These are phyloP conservation scores for Heliconius sara DNA, from an alignment of 2,888 invertebrate genomes.

Conservation along the genomic window DNA sequence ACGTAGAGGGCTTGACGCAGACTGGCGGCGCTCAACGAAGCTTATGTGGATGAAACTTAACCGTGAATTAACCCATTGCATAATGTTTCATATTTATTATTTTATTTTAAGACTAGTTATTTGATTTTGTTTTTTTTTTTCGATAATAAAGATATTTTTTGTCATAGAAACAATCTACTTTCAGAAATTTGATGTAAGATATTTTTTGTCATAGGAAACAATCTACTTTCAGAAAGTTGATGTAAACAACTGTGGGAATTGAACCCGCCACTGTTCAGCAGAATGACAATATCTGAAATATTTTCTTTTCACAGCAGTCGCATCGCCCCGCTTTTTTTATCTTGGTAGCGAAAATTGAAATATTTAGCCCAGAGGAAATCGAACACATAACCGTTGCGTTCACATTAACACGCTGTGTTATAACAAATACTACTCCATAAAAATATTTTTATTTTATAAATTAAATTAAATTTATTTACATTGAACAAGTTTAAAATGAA, in stretches of 20 bases:
- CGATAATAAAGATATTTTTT: not conserved
- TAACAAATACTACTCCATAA: not conserved
- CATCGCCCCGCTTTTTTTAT: not conserved
- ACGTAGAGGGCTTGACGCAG: not conserved
- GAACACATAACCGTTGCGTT: not conserved
- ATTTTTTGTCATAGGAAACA: not conserved
- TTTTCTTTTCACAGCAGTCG: not conserved
- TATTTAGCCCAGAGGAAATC: not conserved
- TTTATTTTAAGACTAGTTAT: not conserved
- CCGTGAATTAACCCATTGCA: conserved; percentile 2
- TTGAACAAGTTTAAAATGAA: conserved; percentile 11
- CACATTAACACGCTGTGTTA: not conserved
- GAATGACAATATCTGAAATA: too few relatives aligned
- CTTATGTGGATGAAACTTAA: conserved; percentile 13
- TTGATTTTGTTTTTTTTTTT: not conserved
- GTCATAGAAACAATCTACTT: too few relatives aligned
- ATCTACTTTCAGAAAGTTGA: too few relatives aligned
- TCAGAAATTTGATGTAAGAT: too few relatives aligned
- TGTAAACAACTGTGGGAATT: too few relatives aligned
- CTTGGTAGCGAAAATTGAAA: not conserved
- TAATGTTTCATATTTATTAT: conserved; percentile 4
- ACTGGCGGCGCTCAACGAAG: not conserved
- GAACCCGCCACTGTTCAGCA: too few relatives aligned
- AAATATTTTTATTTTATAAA: not conserved
- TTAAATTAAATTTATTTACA: not conserved